A percentile compares a stretch with the other conserved stretches of the same genome.
phyloP scores from a whole-genome alignment of 2,113 vertebrate species.

The Heterotis niloticus region DNA sequence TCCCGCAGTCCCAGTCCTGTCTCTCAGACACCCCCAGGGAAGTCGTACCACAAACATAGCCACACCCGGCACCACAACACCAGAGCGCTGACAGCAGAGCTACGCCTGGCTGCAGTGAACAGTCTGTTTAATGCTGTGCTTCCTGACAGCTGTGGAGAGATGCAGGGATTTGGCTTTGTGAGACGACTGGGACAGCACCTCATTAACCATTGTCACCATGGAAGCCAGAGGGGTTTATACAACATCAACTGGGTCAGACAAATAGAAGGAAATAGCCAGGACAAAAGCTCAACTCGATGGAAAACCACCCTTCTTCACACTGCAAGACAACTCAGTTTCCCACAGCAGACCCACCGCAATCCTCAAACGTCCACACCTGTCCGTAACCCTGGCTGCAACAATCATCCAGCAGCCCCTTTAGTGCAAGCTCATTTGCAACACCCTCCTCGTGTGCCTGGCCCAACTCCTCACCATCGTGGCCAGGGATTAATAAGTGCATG shows the following conservation, averaged over 20 bases:
- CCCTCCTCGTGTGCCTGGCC: background rate
- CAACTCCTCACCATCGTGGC: background rate
- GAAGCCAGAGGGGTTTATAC: background rate
- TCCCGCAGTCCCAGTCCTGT: background rate
- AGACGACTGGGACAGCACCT: background rate
- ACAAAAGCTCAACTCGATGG: background rate
- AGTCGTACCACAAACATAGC: constrained; percentile 6
- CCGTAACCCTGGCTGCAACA: background rate
- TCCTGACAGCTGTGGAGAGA: constrained; percentile 22
- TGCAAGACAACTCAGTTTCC: background rate
- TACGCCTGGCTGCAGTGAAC: background rate
- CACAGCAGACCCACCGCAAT: background rate
- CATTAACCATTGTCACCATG: background rate
- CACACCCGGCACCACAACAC: background rate
- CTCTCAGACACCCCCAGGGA: background rate
- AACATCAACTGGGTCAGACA: background rate
- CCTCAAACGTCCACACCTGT: too few species aligned
- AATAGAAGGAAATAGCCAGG: background rate
- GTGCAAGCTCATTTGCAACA: background rate
- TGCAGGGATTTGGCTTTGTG: constrained; percentile 2
- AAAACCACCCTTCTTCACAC: background rate
- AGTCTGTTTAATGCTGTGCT: background rate
- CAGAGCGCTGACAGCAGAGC: constrained; percentile 18
- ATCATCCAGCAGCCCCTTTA: background rate
- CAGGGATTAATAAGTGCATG: background rate